Evolutionary conservation across 2,113 vertebrate species (phyloP).

Genomic region (Potamarius usumacintae): DNA sequence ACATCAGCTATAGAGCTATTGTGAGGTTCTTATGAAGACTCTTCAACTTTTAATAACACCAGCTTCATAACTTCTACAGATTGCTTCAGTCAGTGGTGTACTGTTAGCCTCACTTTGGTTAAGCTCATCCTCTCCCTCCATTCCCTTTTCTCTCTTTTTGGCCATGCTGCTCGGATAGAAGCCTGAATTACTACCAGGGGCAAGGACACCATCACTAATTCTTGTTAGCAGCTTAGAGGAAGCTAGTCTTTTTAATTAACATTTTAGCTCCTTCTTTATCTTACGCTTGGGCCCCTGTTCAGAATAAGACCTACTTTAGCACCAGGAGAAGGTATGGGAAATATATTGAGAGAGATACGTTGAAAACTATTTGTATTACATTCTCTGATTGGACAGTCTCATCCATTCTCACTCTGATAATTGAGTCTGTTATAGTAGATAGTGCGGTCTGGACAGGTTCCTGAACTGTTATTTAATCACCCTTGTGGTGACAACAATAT

Average conservation of each 20-base stretch:
- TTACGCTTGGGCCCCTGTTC: not conserved
- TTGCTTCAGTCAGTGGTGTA: constrained; percentile 64
- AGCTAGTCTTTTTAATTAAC: constrained; percentile 32
- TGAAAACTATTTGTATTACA: not conserved
- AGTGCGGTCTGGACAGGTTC: too few relatives aligned
- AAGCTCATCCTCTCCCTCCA: constrained; percentile 56
- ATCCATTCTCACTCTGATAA: not conserved
- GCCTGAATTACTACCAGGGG: constrained; percentile 19
- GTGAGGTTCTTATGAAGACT: constrained; percentile 65
- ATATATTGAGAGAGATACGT: not conserved
- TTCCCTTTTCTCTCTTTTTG: not conserved
- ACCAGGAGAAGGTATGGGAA: not conserved
- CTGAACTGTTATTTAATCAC: not conserved
- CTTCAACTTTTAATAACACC: constrained; percentile 72
- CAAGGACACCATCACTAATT: constrained; percentile 28
- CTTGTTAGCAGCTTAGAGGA: constrained; percentile 21
- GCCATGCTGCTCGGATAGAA: constrained; percentile 2
- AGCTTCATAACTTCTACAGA: constrained; percentile 71
- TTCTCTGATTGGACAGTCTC: not conserved
- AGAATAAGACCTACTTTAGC: constrained; percentile 16
- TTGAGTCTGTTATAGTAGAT: not conserved
- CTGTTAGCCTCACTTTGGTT: constrained; percentile 61
- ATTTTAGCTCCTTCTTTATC: constrained; percentile 18
- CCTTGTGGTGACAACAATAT: not conserved
- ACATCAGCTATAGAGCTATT: constrained; percentile 47